Conservation (phyloP, 2,888 invertebrate genomes). For the Pristionchus arcanus region DNA sequence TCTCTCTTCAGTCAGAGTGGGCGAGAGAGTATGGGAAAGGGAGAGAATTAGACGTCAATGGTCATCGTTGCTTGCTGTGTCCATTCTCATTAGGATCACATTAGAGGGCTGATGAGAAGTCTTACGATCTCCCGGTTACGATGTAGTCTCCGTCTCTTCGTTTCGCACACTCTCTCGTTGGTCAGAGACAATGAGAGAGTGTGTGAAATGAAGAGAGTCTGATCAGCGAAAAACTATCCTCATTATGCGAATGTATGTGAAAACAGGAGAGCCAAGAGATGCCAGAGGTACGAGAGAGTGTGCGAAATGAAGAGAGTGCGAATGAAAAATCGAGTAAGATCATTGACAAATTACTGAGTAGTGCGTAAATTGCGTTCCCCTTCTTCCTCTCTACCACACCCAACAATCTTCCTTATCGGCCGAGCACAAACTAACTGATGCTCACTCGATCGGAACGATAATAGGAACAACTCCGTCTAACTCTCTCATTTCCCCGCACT, state of each 20-base stretch:
- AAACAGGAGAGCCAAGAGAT: neutral
- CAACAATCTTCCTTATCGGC: neutral
- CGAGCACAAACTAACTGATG: neutral
- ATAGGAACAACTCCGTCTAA: neutral
- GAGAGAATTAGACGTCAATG: neutral
- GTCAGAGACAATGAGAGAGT: neutral
- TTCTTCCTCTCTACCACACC: slow-evolving; percentile 38
- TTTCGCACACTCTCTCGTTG: neutral
- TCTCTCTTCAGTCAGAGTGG: neutral
- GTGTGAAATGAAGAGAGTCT: neutral
- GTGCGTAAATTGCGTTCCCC: neutral
- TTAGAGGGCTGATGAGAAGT: slow-evolving; percentile 10
- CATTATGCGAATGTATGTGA: neutral
- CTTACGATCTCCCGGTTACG: neutral
- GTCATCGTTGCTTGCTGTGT: neutral
- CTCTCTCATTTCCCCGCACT: neutral
- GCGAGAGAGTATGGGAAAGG: neutral
- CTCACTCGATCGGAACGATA: neutral
- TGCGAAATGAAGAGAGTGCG: neutral
- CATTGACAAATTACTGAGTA: neutral
- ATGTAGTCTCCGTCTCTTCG: neutral
- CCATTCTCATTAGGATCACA: slow-evolving; percentile 29
- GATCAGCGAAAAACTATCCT: neutral
- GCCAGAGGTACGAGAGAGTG: neutral
- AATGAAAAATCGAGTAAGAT: neutral